phyloP scores from a whole-genome alignment of 2,113 vertebrate species.

The Phyllostomus hastatus region DNA sequence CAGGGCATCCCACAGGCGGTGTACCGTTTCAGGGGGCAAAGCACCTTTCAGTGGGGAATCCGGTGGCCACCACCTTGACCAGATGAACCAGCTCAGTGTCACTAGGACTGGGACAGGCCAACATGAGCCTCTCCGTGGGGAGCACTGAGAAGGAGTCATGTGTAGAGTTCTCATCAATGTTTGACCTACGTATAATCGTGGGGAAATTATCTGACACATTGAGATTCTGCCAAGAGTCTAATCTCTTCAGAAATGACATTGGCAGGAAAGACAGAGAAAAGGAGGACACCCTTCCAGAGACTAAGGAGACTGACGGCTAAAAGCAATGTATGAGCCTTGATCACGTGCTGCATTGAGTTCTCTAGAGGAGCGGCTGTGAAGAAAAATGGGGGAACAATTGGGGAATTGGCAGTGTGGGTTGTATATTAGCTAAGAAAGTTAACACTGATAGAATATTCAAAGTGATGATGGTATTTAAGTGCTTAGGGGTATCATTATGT shows the following conservation, averaged over 20 bases:
- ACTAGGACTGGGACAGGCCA: neutral
- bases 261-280: neutral
- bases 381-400: neutral
- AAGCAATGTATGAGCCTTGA: neutral
- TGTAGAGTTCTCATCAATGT: neutral
- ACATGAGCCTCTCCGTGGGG: fast-evolving
- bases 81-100: neutral
- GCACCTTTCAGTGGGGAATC: neutral
- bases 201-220: neutral
- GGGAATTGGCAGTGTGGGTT: neutral
- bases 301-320: neutral
- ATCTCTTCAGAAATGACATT: neutral
- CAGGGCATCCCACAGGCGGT: neutral
- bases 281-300: neutral
- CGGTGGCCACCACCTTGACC: fast-evolving
- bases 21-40: neutral
- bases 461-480: neutral
- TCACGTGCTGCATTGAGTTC: neutral
- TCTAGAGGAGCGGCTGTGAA: neutral
- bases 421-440: neutral
- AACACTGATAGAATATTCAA: neutral
- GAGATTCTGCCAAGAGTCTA: neutral
- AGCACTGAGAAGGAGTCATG: neutral
- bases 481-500: neutral
- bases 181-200: neutral